Percentiles rank a stretch among this genome's conserved stretches.
Evolutionary conservation across 2,888 invertebrate species (phyloP).

Genomic region (Acanthococcus lagerstroemiae): DNA sequence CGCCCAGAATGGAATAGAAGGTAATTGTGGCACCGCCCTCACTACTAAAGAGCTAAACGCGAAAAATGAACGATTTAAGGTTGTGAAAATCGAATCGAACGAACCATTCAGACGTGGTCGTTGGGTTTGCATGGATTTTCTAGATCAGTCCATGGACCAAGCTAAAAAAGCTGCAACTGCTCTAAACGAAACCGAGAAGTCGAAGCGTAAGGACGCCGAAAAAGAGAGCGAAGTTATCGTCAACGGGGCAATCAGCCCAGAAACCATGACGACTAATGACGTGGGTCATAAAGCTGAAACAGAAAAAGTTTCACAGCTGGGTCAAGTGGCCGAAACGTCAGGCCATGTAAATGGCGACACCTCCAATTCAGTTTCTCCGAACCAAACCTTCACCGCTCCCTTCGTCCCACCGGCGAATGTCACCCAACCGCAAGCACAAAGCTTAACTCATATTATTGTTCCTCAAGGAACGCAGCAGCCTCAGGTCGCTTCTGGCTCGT

Average conservation of each 20-base stretch:
- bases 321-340: background rate
- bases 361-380: slow-evolving; percentile 20
- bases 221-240: background rate
- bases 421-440: slow-evolving; percentile 22
- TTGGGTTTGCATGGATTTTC: slow-evolving; percentile 90
- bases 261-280: background rate
- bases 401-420: slow-evolving; percentile 14
- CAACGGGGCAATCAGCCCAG: slow-evolving; percentile 9
- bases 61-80: slow-evolving; percentile 78
- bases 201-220: slow-evolving; percentile 15
- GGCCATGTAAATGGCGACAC: slow-evolving; percentile 11
- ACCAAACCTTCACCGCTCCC: slow-evolving; percentile 15
- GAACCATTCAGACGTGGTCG: slow-evolving; percentile 84
- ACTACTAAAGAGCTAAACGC: slow-evolving; percentile 44
- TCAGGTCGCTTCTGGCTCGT: slow-evolving; percentile 13
- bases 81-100: slow-evolving; percentile 92
- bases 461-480: background rate
- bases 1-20: slow-evolving; percentile 28
- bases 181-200: background rate
- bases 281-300: background rate
- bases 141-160: slow-evolving; percentile 62
- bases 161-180: slow-evolving; percentile 11
- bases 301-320: background rate
- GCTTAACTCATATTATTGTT: slow-evolving; percentile 27
- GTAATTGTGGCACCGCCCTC: slow-evolving; percentile 28